A percentile compares a stretch with the other conserved stretches of the same genome.
Conservation (phyloP, 2,888 invertebrate species). For the Ochropacha duplaris region DNA sequence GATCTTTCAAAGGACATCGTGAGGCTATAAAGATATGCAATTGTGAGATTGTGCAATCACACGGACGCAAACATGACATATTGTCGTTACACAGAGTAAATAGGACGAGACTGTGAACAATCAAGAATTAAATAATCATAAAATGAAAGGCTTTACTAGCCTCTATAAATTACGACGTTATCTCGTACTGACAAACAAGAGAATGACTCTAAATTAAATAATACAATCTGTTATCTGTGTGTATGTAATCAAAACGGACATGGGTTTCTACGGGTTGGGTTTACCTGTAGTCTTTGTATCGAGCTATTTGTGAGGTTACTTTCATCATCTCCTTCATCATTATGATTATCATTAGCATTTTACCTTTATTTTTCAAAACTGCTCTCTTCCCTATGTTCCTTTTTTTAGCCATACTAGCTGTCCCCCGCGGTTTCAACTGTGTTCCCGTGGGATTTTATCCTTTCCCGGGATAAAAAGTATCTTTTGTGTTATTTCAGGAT, state of each 20-base stretch:
- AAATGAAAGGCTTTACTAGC: slow-evolving; percentile 69
- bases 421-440: too few species aligned
- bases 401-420: too few species aligned
- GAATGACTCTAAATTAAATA: slow-evolving; percentile 71
- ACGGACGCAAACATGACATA: slow-evolving; percentile 49
- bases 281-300: neutral
- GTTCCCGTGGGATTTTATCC: too few species aligned
- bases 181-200: slow-evolving; percentile 60
- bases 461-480: too few species aligned
- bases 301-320: neutral
- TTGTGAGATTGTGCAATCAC: slow-evolving; percentile 54
- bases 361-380: too few species aligned
- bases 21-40: slow-evolving; percentile 34
- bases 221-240: slow-evolving; percentile 62
- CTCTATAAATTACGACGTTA: slow-evolving; percentile 73
- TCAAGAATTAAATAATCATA: slow-evolving; percentile 73
- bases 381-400: too few species aligned
- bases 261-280: slow-evolving; percentile 34
- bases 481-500: too few species aligned
- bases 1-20: slow-evolving; percentile 49
- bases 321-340: neutral
- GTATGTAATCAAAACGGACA: slow-evolving; percentile 71
- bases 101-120: slow-evolving; percentile 57
- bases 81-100: slow-evolving; percentile 52
- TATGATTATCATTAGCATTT: too few species aligned